Conservation (phyloP, 2,113 vertebrate species). For the Anguilla japonica region DNA sequence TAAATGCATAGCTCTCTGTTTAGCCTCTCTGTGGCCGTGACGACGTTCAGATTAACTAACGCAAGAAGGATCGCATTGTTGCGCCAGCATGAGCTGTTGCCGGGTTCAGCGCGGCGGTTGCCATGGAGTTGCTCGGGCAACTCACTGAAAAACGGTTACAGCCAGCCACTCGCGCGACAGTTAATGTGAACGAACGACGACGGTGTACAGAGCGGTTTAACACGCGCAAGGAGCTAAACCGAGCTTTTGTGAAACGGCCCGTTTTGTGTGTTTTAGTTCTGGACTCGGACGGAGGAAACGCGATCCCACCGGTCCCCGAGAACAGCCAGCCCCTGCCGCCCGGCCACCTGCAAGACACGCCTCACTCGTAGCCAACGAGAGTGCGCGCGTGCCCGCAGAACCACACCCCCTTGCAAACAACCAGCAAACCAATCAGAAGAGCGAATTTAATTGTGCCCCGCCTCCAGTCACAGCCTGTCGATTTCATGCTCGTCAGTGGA, state of each 20-base stretch:
- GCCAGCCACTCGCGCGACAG: too few species aligned
- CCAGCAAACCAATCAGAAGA: conserved; percentile 22
- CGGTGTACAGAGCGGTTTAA: not conserved
- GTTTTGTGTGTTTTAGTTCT: not conserved
- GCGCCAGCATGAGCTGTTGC: too few species aligned
- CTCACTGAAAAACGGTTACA: too few species aligned
- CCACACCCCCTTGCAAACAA: not conserved
- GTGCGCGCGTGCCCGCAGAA: not conserved
- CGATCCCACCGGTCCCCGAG: not conserved
- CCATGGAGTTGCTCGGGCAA: too few species aligned
- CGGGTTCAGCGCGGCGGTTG: too few species aligned
- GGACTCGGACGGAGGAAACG: conserved; percentile 13
- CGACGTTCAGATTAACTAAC: too few species aligned
- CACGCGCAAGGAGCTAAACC: not conserved
- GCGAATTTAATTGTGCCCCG: conserved; percentile 8
- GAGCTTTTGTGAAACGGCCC: not conserved
- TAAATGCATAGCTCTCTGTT: not conserved
- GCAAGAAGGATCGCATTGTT: too few species aligned
- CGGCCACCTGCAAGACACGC: conserved; percentile 11
- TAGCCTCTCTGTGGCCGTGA: too few species aligned
- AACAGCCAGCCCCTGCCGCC: conserved; percentile 20
- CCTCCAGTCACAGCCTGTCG: not conserved
- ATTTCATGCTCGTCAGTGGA: not conserved
- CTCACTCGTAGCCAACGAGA: conserved; percentile 20
- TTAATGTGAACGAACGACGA: not conserved